These are phyloP conservation scores for Equus quagga DNA, from an alignment of 2,113 vertebrate genomes.

Conservation along the genomic window DNA sequence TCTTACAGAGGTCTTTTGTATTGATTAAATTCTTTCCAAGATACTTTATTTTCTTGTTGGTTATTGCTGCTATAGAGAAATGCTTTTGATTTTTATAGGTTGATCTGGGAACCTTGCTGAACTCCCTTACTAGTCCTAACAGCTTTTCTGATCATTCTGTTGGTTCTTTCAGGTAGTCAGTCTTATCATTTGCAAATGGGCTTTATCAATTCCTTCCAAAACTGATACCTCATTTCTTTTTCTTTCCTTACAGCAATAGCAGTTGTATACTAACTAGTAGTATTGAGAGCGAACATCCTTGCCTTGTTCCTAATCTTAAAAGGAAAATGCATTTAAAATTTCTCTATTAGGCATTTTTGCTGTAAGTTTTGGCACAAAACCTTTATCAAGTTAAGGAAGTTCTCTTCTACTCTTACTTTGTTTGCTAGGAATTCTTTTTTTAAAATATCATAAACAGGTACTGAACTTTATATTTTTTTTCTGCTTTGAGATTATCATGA, in stretches of 20 bases:
- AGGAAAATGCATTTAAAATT: background rate
- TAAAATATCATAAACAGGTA: background rate
- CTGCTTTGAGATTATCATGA: background rate
- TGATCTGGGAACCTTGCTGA: background rate
- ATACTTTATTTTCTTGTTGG: background rate
- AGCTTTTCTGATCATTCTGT: background rate
- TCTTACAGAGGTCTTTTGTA: background rate
- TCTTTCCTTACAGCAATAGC: background rate
- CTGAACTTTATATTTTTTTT: background rate
- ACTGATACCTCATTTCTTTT: background rate
- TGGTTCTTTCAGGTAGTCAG: background rate
- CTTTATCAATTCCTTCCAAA: background rate
- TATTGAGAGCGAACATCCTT: background rate
- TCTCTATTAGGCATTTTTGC: background rate
- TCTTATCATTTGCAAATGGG: background rate
- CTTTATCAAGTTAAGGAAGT: background rate
- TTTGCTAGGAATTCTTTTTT: background rate
- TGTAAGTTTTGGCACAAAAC: background rate
- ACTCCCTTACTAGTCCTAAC: background rate
- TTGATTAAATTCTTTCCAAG: background rate
- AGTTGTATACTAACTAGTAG: background rate
- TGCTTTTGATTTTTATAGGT: conserved; percentile 1
- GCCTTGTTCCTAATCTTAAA: background rate
- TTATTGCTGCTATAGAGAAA: conserved; percentile 17
- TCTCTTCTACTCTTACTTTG: background rate